phyloP scores from a whole-genome alignment of 2,888 invertebrate species.

The Rhaphigaster nebulosa region DNA sequence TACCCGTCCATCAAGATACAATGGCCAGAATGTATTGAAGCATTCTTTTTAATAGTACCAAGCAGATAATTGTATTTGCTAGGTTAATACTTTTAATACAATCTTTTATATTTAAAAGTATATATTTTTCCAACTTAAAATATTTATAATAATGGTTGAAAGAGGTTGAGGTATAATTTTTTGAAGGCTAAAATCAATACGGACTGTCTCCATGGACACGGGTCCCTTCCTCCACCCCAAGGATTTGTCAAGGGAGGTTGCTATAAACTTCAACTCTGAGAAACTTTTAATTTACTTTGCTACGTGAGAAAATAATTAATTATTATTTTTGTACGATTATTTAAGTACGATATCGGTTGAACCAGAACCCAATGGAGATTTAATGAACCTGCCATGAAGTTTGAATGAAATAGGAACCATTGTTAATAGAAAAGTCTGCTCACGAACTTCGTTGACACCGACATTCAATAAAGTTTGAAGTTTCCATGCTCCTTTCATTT shows the following conservation, averaged over 20 bases:
- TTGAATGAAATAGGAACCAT: neutral
- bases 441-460: neutral
- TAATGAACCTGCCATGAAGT: neutral
- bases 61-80: too few relatives aligned
- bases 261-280: neutral
- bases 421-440: neutral
- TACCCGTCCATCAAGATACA: too few relatives aligned
- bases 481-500: neutral
- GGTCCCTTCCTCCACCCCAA: neutral
- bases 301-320: neutral
- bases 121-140: neutral
- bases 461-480: constrained; percentile 1
- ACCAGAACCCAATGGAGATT: neutral
- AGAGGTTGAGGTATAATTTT: neutral
- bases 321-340: neutral
- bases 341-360: neutral
- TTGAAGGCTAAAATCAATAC: constrained; percentile 17
- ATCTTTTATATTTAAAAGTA: too few relatives aligned
- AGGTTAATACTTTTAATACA: too few relatives aligned
- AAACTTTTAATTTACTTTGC: neutral
- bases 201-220: neutral
- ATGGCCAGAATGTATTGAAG: too few relatives aligned
- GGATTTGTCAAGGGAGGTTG: neutral
- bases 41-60: too few relatives aligned
- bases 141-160: neutral